These are phyloP conservation scores for Gallinago jamesoni DNA, from an alignment of 2,113 vertebrate genomes.

Conservation along the genomic window DNA sequence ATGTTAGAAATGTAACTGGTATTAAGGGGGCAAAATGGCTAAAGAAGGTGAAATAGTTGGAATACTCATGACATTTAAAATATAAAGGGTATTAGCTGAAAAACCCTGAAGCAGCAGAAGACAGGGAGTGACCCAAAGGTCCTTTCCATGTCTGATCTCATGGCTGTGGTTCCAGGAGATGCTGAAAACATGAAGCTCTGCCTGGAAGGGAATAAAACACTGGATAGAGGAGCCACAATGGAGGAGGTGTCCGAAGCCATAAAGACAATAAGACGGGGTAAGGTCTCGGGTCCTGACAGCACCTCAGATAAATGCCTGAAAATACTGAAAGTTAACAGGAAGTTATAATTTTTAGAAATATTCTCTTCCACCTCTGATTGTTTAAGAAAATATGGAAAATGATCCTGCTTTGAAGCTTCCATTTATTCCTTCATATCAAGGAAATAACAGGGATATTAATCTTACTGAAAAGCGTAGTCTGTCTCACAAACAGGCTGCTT, in stretches of 20 bases:
- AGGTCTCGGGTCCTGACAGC: background rate
- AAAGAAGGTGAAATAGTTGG: background rate
- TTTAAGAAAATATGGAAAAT: background rate
- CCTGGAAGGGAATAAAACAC: conserved; percentile 39
- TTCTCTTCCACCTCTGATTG: background rate
- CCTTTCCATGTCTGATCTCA: background rate
- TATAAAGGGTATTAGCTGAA: background rate
- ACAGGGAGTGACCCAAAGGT: background rate
- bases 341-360: background rate
- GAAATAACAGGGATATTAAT: background rate
- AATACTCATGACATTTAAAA: background rate
- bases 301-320: background rate
- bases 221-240: conserved; percentile 63
- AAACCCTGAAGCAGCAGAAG: background rate
- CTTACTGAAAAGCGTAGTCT: background rate
- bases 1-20: background rate
- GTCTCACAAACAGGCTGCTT: background rate
- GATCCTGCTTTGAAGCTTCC: background rate
- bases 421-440: background rate
- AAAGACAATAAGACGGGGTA: conserved; percentile 31
- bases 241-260: conserved; percentile 56
- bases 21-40: background rate
- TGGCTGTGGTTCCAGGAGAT: background rate
- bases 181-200: conserved; percentile 47
- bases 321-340: background rate